Evolutionary conservation across 2,888 invertebrate genomes (phyloP).

Genomic region (Netelia inedita): DNA sequence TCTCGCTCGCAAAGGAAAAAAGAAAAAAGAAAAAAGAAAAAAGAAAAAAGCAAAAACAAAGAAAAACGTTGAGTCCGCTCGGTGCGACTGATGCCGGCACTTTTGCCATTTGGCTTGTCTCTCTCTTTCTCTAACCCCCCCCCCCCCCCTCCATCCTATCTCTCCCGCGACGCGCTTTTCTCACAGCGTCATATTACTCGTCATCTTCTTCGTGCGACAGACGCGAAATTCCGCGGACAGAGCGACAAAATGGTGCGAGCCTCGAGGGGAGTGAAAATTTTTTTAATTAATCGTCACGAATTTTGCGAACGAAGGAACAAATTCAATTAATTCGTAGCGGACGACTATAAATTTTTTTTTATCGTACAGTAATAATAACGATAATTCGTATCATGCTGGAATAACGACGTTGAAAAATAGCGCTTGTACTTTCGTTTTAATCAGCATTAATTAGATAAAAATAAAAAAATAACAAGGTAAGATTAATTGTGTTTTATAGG

Average conservation of each 20-base stretch:
- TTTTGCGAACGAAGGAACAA: too few species aligned
- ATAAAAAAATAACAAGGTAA: neutral
- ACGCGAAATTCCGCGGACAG: neutral
- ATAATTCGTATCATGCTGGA: too few species aligned
- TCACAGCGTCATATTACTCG: constrained; percentile 56
- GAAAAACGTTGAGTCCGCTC: constrained; percentile 17
- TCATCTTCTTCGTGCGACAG: constrained; percentile 21
- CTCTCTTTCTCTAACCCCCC: constrained; percentile 16
- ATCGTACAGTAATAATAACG: too few species aligned
- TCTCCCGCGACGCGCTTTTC: constrained; percentile 13
- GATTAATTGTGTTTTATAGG: neutral
- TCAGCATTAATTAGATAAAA: neutral
- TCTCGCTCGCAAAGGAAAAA: constrained; percentile 57
- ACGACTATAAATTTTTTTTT: too few species aligned
- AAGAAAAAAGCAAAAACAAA: constrained; percentile 56
- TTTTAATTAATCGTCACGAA: neutral
- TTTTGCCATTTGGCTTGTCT: constrained; percentile 9
- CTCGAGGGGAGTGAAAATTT: neutral
- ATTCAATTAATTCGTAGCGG: too few species aligned
- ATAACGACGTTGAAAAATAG: too few species aligned
- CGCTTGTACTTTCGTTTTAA: too few species aligned
- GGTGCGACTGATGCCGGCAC: neutral
- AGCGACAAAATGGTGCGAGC: neutral
- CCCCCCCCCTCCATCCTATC: neutral
- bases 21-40: neutral